Conservation (phyloP, 2,113 vertebrate species). For the Todiramphus chloris region DNA sequence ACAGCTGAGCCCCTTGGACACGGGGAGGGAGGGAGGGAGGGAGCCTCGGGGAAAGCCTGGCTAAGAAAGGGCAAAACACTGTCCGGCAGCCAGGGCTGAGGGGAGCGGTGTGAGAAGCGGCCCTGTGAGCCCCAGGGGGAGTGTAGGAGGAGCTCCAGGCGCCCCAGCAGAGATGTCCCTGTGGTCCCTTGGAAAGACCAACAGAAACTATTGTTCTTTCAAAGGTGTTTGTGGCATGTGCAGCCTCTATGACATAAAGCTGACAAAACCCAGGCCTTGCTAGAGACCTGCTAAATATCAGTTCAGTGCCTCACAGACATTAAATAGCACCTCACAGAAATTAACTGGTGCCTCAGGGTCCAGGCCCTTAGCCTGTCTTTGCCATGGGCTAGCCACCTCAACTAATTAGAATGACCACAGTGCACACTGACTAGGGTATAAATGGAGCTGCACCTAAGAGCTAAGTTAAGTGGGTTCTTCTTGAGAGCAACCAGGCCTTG, state of each 20-base stretch:
- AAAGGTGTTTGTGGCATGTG: no score
- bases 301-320: background rate
- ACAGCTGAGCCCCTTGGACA: background rate
- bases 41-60: background rate
- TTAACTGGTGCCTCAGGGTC: background rate
- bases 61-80: background rate
- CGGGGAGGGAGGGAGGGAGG: background rate
- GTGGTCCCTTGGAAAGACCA: no score
- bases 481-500: background rate
- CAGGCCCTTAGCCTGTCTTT: background rate
- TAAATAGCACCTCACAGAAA: background rate
- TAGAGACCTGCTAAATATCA: background rate
- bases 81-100: background rate
- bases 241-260: no score
- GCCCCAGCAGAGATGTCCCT: fast-evolving
- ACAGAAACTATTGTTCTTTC: no score
- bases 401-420: background rate
- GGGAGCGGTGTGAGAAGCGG: fast-evolving
- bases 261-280: background rate
- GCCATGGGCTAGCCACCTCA: background rate
- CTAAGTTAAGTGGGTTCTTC: background rate
- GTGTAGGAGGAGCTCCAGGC: fast-evolving
- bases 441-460: background rate
- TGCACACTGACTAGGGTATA: background rate
- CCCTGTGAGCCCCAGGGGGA: background rate